Conservation (phyloP, 2,888 invertebrate species). For the Suillia variegata region DNA sequence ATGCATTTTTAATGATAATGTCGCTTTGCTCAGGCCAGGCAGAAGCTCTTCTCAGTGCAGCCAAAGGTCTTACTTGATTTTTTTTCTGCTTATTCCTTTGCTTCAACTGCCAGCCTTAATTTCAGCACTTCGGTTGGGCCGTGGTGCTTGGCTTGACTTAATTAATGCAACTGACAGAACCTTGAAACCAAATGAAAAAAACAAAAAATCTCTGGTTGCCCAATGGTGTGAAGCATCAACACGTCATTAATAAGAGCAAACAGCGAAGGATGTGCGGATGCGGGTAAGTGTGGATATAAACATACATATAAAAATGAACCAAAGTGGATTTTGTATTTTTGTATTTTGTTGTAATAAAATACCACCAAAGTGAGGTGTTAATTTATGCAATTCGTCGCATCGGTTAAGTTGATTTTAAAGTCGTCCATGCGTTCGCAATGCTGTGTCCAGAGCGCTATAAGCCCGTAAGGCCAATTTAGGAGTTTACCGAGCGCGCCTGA, state of each 20-base stretch:
- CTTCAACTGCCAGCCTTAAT: constrained; percentile 8
- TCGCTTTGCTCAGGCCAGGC: neutral
- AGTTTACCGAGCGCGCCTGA: constrained; percentile 16
- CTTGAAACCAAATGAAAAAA: constrained; percentile 11
- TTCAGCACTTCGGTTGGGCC: constrained; percentile 12
- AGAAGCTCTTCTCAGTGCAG: neutral
- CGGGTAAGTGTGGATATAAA: neutral
- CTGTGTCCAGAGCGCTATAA: neutral
- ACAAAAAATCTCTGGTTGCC: neutral
- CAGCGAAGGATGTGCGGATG: constrained; percentile 12
- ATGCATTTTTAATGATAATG: constrained; percentile 23
- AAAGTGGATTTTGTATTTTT: constrained; percentile 32
- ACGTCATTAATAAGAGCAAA: constrained; percentile 23
- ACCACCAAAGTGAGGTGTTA: constrained; percentile 40
- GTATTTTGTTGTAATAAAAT: too few species aligned
- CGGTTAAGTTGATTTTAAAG: constrained; percentile 2
- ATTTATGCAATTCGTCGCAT: constrained; percentile 35
- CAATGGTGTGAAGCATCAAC: constrained; percentile 24
- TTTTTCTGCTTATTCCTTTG: neutral
- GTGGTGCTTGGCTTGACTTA: constrained; percentile 13
- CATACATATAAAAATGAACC: constrained; percentile 17
- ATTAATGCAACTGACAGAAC: constrained; percentile 20
- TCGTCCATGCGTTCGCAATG: neutral
- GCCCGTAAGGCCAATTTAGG: constrained; percentile 23
- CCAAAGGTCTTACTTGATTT: neutral